Percentiles rank a stretch among this genome's conserved stretches.
Evolutionary conservation across 2,888 invertebrate species (phyloP).

Genomic region (Anthophora plumipes): DNA sequence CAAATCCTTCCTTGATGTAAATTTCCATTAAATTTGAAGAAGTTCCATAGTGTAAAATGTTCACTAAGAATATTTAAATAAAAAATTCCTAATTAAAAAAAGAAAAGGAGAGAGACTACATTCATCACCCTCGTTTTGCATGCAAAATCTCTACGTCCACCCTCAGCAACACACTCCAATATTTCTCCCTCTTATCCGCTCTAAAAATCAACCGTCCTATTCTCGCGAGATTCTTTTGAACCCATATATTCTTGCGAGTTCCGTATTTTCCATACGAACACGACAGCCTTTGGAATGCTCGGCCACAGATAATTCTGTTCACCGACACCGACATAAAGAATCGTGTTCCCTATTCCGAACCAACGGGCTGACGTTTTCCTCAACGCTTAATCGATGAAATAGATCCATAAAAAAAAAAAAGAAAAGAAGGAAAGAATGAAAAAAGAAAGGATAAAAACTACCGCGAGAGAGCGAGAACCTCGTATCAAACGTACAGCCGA

Average conservation of each 20-base stretch:
- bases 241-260: neutral
- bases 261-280: conserved; percentile 15
- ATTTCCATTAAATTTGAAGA: too few relatives aligned
- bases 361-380: conserved; percentile 9
- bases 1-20: too few relatives aligned
- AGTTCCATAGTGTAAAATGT: neutral
- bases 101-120: neutral
- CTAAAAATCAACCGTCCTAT: neutral
- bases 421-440: neutral
- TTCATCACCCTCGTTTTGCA: neutral
- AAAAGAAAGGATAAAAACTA: neutral
- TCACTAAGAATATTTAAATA: neutral
- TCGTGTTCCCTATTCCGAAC: conserved; percentile 15
- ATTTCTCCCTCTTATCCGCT: neutral
- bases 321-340: conserved; percentile 16
- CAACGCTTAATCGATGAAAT: conserved; percentile 24
- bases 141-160: neutral
- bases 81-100: too few relatives aligned
- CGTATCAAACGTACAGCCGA: conserved; percentile 1
- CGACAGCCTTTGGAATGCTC: neutral
- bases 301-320: conserved; percentile 21
- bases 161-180: neutral
- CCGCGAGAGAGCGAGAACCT: neutral
- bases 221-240: neutral
- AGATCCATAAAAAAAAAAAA: conserved; percentile 7